A percentile compares a stretch with the other conserved stretches of the same genome.
These are phyloP conservation scores for Bombus turneri DNA, from an alignment of 1,140 invertebrate genomes.

Conservation along the genomic window DNA sequence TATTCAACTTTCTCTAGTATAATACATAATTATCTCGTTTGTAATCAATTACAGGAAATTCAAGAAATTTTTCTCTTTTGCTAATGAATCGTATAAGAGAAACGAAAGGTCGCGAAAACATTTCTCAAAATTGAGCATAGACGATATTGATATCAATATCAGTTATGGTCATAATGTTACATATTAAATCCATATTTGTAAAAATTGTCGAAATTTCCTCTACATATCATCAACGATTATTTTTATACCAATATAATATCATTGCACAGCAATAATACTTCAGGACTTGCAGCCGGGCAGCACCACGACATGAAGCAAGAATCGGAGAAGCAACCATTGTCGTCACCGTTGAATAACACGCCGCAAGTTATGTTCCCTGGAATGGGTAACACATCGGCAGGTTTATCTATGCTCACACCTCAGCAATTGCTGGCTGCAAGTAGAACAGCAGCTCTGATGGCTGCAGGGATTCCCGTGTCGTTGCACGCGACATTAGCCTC, in stretches of 20 bases:
- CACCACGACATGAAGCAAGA: conserved; percentile 77
- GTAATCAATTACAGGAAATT: too few species aligned
- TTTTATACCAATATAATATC: too few species aligned
- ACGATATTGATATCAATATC: too few species aligned
- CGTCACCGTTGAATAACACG: conserved; percentile 77
- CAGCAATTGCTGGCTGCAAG: conserved; percentile 83
- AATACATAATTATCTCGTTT: too few species aligned
- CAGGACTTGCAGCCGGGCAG: conserved; percentile 78
- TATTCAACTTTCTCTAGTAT: too few species aligned
- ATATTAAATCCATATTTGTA: too few species aligned
- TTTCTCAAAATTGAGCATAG: too few species aligned
- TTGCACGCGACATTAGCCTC: conserved; percentile 75
- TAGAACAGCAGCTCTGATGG: conserved; percentile 82
- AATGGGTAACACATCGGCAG: conserved; percentile 78
- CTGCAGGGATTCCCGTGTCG: conserved; percentile 78
- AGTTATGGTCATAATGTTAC: too few species aligned
- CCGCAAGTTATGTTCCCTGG: conserved; percentile 76
- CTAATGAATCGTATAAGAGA: too few species aligned
- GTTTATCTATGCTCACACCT: conserved; percentile 82
- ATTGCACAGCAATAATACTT: fast-evolving
- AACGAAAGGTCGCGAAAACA: too few species aligned
- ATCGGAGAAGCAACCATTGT: conserved; percentile 75
- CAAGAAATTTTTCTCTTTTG: too few species aligned
- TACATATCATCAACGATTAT: background rate
- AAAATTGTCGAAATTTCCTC: too few species aligned